A percentile compares a stretch with the other conserved stretches of the same genome.
Conservation (phyloP, 2,888 invertebrate genomes). For the Sesia bembeciformis region DNA sequence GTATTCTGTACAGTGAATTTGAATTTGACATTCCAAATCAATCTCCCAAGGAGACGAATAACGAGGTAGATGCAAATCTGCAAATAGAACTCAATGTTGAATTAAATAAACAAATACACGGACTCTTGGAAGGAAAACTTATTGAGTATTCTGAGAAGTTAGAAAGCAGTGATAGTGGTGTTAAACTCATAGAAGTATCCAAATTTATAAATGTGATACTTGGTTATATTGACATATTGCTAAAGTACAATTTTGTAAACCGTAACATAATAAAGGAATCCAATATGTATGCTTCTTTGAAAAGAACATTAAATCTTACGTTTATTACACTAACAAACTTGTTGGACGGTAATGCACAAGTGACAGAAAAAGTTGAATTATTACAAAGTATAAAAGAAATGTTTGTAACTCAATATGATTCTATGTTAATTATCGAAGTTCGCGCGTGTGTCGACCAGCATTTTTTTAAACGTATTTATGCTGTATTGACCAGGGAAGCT, state of each 20-base stretch:
- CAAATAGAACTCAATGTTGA: constrained; percentile 23
- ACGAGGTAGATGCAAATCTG: constrained; percentile 5
- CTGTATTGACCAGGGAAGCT: constrained; percentile 32
- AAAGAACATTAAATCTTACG: constrained; percentile 24
- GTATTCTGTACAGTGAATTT: constrained; percentile 51
- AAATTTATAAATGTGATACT: constrained; percentile 27
- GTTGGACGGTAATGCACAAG: constrained; percentile 27
- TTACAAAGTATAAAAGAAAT: constrained; percentile 31
- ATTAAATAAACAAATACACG: constrained; percentile 21
- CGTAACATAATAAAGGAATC: constrained; percentile 19
- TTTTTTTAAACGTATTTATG: constrained; percentile 43
- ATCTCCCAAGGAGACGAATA: constrained; percentile 3
- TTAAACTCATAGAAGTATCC: constrained; percentile 3
- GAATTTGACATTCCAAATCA: constrained; percentile 24
- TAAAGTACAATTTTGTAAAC: constrained; percentile 27
- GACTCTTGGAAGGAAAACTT: constrained; percentile 23
- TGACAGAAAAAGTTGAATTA: constrained; percentile 28
- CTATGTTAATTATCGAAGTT: constrained; percentile 22
- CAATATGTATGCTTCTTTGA: constrained; percentile 21
- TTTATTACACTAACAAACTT: constrained; percentile 22
- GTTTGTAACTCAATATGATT: constrained; percentile 29
- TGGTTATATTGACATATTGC: constrained; percentile 30
- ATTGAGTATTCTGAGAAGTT: constrained; percentile 12
- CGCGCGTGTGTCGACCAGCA: constrained; percentile 32
- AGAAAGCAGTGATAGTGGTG: constrained; percentile 2